Percentiles rank a stretch among this genome's conserved stretches.
These are phyloP conservation scores for Hyalella azteca DNA, from an alignment of 2,888 invertebrate genomes.

Conservation along the genomic window DNA sequence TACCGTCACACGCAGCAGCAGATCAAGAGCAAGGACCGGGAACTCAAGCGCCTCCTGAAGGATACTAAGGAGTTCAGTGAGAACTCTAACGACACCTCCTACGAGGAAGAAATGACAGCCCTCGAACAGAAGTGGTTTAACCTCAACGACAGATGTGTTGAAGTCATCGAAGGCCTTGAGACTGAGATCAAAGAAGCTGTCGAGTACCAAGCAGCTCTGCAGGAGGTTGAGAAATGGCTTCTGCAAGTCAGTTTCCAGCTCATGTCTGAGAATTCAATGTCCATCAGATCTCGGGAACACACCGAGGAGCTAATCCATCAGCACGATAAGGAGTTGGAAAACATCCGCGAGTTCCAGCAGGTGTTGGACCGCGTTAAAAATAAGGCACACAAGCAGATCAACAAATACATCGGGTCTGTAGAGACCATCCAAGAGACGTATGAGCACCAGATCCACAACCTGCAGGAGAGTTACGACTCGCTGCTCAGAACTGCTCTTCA, in stretches of 20 bases:
- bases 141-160: slow-evolving; percentile 66
- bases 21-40: slow-evolving; percentile 77
- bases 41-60: slow-evolving; percentile 75
- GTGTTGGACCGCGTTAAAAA: slow-evolving; percentile 81
- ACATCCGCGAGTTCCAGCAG: slow-evolving; percentile 80
- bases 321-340: slow-evolving; percentile 70
- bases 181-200: slow-evolving; percentile 84
- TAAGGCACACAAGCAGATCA: slow-evolving; percentile 84
- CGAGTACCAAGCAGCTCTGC: slow-evolving; percentile 84
- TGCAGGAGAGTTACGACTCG: slow-evolving; percentile 91
- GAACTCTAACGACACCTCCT: slow-evolving; percentile 73
- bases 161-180: slow-evolving; percentile 69
- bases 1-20: slow-evolving; percentile 79
- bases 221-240: slow-evolving; percentile 95
- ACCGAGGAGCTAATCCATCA: slow-evolving; percentile 89
- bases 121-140: slow-evolving; percentile 76
- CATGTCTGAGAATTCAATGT: slow-evolving; percentile 93
- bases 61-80: slow-evolving; percentile 79
- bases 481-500: slow-evolving; percentile 86
- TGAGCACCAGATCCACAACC: slow-evolving; percentile 84
- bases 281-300: slow-evolving; percentile 88
- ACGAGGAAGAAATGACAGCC: slow-evolving; percentile 73
- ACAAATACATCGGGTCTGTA: slow-evolving; percentile 75
- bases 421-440: slow-evolving; percentile 79
- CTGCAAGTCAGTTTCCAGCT: slow-evolving; percentile 92